Percentiles rank a stretch among this genome's conserved stretches.
Evolutionary conservation across 2,113 vertebrate species (phyloP).

Genomic region (Muntiacus reevesi): DNA sequence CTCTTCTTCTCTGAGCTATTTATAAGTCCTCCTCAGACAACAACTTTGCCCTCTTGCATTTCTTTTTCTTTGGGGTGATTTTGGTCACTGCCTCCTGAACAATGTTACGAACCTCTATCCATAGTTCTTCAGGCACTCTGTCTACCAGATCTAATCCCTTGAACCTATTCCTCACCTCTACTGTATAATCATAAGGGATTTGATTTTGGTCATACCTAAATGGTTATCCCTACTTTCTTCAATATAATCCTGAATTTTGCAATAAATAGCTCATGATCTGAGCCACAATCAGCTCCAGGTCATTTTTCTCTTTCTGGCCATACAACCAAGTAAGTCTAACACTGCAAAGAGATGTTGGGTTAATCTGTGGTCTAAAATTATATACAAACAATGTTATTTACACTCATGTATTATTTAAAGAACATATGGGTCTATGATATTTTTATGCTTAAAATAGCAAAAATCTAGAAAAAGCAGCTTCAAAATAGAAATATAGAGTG

Average conservation of each 20-base stretch:
- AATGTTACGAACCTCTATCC: neutral
- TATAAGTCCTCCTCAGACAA: neutral
- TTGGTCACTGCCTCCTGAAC: neutral
- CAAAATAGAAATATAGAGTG: slow-evolving; percentile 71
- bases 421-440: neutral
- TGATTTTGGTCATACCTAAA: neutral
- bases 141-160: neutral
- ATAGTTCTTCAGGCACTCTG: neutral
- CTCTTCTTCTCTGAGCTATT: neutral
- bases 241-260: neutral
- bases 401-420: slow-evolving; percentile 1
- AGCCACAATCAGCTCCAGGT: neutral
- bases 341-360: neutral
- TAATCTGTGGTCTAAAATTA: slow-evolving; percentile 29
- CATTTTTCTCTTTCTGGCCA: neutral
- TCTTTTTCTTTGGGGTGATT: neutral
- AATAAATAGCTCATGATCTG: neutral
- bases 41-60: neutral
- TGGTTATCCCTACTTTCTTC: neutral
- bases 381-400: neutral
- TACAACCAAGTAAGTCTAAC: neutral
- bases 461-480: slow-evolving; percentile 60
- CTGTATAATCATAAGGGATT: neutral
- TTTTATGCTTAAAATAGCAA: slow-evolving; percentile 39
- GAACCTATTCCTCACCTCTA: neutral